Evolutionary conservation across 2,113 vertebrate species (phyloP).

Genomic region (Macrotus californicus): DNA sequence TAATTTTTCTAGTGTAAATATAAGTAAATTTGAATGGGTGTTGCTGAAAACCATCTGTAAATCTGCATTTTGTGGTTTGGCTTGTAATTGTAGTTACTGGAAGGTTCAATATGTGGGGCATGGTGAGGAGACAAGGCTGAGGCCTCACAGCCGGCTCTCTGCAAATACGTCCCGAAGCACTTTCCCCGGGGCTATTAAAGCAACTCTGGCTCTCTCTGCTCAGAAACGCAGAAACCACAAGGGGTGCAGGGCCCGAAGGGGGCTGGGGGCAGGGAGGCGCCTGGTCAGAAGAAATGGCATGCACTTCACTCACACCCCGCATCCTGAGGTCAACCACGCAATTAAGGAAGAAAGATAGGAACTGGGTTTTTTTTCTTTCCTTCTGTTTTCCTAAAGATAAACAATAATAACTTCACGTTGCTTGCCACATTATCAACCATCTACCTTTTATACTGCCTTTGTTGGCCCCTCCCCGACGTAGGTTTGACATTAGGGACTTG

Average conservation of each 20-base stretch:
- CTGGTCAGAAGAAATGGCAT: constrained; percentile 71
- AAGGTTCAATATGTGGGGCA: constrained; percentile 99
- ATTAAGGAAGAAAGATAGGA: constrained; percentile 78
- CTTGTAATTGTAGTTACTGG: constrained; percentile 98
- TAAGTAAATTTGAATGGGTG: constrained; percentile 99
- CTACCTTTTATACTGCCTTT: neutral
- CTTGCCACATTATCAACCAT: constrained; percentile 10
- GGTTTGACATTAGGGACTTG: constrained; percentile 58
- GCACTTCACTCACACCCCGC: constrained; percentile 74
- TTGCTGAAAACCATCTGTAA: constrained; percentile 95
- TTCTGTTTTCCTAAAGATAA: constrained; percentile 77
- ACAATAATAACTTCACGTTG: constrained; percentile 71
- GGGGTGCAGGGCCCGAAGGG: constrained; percentile 76
- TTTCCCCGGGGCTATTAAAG: constrained; percentile 86
- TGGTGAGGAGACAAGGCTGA: constrained; percentile 91
- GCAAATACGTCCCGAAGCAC: constrained; percentile 83
- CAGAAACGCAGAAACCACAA: constrained; percentile 83
- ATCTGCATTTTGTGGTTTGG: constrained; percentile 96
- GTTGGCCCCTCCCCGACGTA: neutral
- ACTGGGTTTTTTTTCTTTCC: constrained; percentile 23
- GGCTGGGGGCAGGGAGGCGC: constrained; percentile 55
- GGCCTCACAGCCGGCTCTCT: constrained; percentile 90
- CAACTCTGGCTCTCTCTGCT: constrained; percentile 77
- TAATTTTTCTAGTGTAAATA: constrained; percentile 99
- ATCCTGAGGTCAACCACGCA: constrained; percentile 78